Percentiles rank a stretch among this genome's conserved stretches.
phyloP scores from a whole-genome alignment of 1,140 invertebrate genomes.

The Cydia splendana region DNA sequence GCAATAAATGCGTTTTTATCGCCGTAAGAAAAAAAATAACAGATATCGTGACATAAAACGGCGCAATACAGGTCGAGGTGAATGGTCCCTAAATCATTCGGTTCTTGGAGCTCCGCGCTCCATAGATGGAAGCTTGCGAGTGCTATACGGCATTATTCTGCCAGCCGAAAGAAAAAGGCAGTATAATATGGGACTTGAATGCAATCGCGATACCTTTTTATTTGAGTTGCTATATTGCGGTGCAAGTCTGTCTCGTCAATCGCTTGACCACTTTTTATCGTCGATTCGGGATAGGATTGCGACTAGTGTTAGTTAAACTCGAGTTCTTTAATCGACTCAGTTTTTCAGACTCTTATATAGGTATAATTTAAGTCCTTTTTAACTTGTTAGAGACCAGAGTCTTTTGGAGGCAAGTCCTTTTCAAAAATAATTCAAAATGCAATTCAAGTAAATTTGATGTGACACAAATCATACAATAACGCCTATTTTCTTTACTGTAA shows the following conservation, averaged over 20 bases:
- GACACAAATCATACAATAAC: no score
- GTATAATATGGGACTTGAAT: slow-evolving; percentile 3
- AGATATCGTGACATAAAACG: slow-evolving; percentile 19
- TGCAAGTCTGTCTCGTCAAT: slow-evolving; percentile 38
- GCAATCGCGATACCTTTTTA: slow-evolving; percentile 28
- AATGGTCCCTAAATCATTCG: slow-evolving; percentile 69
- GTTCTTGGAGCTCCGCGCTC: slow-evolving; percentile 45
- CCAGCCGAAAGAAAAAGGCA: not conserved
- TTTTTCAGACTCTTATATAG: no score
- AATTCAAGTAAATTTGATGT: no score
- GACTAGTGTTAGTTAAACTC: not conserved
- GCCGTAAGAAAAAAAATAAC: slow-evolving; percentile 35
- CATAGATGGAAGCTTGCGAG: slow-evolving; percentile 68
- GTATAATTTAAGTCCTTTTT: no score
- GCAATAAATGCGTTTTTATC: slow-evolving; percentile 31
- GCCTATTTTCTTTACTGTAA: no score
- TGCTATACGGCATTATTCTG: slow-evolving; percentile 5
- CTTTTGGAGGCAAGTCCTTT: no score
- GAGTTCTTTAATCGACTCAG: no score
- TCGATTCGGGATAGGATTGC: slow-evolving; percentile 6
- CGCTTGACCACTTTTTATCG: slow-evolving; percentile 50
- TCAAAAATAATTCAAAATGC: no score
- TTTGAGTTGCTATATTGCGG: slow-evolving; percentile 35
- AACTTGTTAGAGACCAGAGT: no score
- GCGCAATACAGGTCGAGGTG: slow-evolving; percentile 55